Conservation (phyloP, 30 jellyfish, hydroid and myxozoan genomes). For the Turritopsis dohrnii region DNA sequence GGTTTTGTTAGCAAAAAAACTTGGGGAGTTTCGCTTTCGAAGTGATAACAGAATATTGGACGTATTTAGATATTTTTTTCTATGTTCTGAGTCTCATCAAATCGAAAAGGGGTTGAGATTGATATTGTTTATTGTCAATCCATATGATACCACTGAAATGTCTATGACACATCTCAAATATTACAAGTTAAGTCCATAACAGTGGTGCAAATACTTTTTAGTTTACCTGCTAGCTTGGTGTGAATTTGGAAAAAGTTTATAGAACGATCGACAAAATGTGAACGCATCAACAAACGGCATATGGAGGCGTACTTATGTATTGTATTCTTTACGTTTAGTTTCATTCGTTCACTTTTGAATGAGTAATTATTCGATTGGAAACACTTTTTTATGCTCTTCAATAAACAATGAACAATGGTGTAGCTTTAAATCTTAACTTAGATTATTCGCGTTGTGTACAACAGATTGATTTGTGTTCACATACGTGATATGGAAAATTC, state of each 20-base stretch:
- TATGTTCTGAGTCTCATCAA: neutral
- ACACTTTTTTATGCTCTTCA: neutral
- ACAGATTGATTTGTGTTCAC: neutral
- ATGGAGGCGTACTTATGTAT: neutral
- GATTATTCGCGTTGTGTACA: neutral
- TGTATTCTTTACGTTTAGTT: neutral
- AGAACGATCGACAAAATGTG: neutral
- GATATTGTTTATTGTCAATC: neutral
- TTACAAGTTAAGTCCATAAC: neutral
- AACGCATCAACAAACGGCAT: neutral
- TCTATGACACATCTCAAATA: too few relatives aligned
- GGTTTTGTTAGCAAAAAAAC: neutral
- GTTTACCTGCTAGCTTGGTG: neutral
- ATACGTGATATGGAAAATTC: slow-evolving; percentile 4
- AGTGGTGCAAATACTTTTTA: neutral
- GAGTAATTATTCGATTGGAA: neutral
- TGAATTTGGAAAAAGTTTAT: neutral
- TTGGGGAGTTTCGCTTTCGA: neutral
- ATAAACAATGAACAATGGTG: neutral
- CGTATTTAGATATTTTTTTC: neutral
- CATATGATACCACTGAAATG: neutral
- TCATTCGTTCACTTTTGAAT: neutral
- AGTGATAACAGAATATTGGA: neutral
- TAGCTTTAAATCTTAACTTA: neutral
- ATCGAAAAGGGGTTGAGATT: neutral